phyloP scores from a whole-genome alignment of 2,888 invertebrate genomes.

The Choreutis nemorana region DNA sequence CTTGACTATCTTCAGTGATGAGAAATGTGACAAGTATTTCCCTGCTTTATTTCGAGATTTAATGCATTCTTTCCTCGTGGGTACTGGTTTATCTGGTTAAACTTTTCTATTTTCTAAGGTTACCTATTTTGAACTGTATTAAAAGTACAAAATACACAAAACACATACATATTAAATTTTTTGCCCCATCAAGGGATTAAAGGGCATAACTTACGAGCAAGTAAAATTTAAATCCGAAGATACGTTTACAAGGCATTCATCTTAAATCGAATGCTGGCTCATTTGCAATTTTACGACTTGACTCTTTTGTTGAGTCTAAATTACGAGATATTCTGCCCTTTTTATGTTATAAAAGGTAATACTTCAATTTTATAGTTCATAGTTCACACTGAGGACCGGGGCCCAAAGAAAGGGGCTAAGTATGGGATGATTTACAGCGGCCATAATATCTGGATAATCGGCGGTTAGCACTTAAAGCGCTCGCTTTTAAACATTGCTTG shows the following conservation, averaged over 20 bases:
- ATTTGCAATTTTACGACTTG: slow-evolving; percentile 55
- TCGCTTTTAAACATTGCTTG: slow-evolving; percentile 20
- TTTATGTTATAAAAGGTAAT: slow-evolving; percentile 46
- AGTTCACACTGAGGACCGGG: slow-evolving; percentile 39
- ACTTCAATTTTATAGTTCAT: slow-evolving; percentile 63
- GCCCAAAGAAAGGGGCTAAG: slow-evolving; percentile 37
- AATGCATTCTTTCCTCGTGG: too few relatives aligned
- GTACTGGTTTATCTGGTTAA: too few relatives aligned
- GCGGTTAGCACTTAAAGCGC: slow-evolving; percentile 40
- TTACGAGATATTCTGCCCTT: slow-evolving; percentile 46
- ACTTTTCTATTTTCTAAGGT: too few relatives aligned
- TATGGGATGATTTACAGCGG: slow-evolving; percentile 53
- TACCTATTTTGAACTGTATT: too few relatives aligned
- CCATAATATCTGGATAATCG: slow-evolving; percentile 56
- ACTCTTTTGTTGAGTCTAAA: slow-evolving; percentile 37
- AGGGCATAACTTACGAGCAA: too few relatives aligned
- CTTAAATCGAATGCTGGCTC: slow-evolving; percentile 27
- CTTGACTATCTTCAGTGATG: too few relatives aligned
- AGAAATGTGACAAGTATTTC: too few relatives aligned
- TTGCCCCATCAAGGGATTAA: too few relatives aligned
- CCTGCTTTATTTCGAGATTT: too few relatives aligned
- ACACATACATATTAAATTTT: too few relatives aligned
- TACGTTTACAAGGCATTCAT: neutral
- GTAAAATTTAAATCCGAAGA: neutral
- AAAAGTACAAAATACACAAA: too few relatives aligned